phyloP scores from a whole-genome alignment of 2,888 invertebrate species.

The Schrankia costaestrigalis region DNA sequence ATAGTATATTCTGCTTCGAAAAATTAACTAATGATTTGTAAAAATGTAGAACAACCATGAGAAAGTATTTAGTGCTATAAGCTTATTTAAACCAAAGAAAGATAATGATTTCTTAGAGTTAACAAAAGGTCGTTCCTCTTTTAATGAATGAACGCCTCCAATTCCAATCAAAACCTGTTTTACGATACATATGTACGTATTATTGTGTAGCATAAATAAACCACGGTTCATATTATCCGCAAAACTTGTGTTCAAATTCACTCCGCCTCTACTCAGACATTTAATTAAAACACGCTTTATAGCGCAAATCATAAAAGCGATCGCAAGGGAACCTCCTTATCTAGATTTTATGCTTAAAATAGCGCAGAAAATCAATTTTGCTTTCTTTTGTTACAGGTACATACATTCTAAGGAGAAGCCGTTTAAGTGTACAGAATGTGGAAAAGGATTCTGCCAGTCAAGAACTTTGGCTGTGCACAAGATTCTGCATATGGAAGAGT shows the following conservation, averaged over 20 bases:
- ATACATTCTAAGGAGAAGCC: constrained; percentile 99
- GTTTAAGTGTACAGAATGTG: constrained; percentile 97
- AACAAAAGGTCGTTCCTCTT: constrained; percentile 34
- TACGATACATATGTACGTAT: constrained; percentile 27
- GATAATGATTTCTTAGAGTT: constrained; percentile 20
- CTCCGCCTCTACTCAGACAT: constrained; percentile 62
- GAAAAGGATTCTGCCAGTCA: constrained; percentile 98
- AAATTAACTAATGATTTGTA: constrained; percentile 47
- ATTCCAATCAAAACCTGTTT: constrained; percentile 48
- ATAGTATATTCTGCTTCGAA: constrained; percentile 54
- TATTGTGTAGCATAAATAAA: constrained; percentile 50
- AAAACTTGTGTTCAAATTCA: constrained; percentile 50
- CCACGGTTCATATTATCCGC: constrained; percentile 45
- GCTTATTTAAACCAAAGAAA: constrained; percentile 18
- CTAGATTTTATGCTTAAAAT: constrained; percentile 29
- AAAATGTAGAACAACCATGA: constrained; percentile 41
- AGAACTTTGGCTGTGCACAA: constrained; percentile 97
- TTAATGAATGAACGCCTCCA: constrained; percentile 39
- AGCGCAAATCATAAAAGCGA: constrained; percentile 52
- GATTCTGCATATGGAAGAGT: constrained; percentile 95
- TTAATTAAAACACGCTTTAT: constrained; percentile 70
- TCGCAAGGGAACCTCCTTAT: constrained; percentile 37
- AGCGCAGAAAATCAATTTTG: constrained; percentile 36
- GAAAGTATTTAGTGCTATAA: constrained; percentile 21
- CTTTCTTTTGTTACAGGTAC: constrained; percentile 85